These are phyloP conservation scores for Azorinus chamasolen DNA, from an alignment of 2,888 invertebrate species.

Conservation along the genomic window DNA sequence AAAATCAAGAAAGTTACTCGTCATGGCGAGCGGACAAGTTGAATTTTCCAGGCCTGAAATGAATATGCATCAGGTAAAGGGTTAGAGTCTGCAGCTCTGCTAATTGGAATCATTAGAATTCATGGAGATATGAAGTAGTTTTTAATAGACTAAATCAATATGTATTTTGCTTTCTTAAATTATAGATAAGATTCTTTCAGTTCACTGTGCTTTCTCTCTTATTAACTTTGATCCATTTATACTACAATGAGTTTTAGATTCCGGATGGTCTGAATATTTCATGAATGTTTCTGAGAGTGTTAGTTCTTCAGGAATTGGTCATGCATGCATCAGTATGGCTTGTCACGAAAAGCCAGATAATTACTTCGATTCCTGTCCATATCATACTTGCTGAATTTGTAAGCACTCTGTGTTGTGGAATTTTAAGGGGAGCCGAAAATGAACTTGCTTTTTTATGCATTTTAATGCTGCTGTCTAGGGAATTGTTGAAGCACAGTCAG, in stretches of 20 bases:
- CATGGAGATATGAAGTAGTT: background rate
- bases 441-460: too few species aligned
- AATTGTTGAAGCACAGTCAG: too few species aligned
- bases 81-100: too few species aligned
- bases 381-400: too few species aligned
- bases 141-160: conserved; percentile 1
- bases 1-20: too few species aligned
- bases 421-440: too few species aligned
- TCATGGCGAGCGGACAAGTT: too few species aligned
- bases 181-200: conserved; percentile 3
- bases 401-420: too few species aligned
- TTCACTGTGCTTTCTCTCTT: background rate
- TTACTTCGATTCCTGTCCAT: background rate
- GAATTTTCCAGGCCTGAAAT: too few species aligned
- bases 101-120: background rate
- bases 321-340: background rate
- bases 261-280: conserved; percentile 8
- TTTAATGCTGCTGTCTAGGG: too few species aligned
- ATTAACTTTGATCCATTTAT: background rate
- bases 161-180: conserved; percentile 11
- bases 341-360: background rate
- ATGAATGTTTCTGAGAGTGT: background rate
- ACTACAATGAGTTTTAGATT: background rate
- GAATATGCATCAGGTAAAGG: too few species aligned
- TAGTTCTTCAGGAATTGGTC: background rate